These are phyloP conservation scores for Lepus townsendii DNA, from an alignment of 2,797 vertebrate species.

Conservation along the genomic window DNA sequence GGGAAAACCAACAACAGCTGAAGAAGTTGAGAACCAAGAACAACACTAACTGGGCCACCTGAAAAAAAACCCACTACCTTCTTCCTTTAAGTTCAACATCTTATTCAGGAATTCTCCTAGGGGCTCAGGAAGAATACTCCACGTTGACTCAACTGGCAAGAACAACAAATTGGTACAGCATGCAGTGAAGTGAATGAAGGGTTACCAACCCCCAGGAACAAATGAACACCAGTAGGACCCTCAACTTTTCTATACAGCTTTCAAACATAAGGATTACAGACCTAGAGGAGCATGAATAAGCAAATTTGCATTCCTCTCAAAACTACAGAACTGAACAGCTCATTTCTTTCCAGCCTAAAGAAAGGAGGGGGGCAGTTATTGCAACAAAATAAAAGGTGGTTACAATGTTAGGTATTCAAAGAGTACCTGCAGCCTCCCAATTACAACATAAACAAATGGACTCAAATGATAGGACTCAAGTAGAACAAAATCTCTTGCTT, in stretches of 20 bases:
- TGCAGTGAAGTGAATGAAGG: neutral
- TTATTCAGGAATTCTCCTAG: conserved; percentile 61
- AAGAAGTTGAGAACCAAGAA: conserved; percentile 66
- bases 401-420: conserved; percentile 1
- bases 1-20: neutral
- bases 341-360: conserved; percentile 47
- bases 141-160: neutral
- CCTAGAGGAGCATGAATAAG: conserved; percentile 86
- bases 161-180: neutral
- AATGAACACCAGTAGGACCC: conserved; percentile 66
- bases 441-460: conserved; percentile 60
- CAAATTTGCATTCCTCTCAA: conserved; percentile 80
- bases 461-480: conserved; percentile 29
- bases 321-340: conserved; percentile 54
- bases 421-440: neutral
- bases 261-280: conserved; percentile 68
- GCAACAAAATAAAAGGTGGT: conserved; percentile 50
- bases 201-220: conserved; percentile 53
- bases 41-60: conserved; percentile 68
- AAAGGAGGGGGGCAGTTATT: conserved; percentile 29
- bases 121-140: conserved; percentile 3
- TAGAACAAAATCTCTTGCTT: conserved; percentile 70
- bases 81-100: conserved; percentile 59
- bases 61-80: conserved; percentile 58
- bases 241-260: conserved; percentile 52